Evolutionary conservation across 2,113 vertebrate genomes (phyloP).

Genomic region (Ageneiosus marmoratus): DNA sequence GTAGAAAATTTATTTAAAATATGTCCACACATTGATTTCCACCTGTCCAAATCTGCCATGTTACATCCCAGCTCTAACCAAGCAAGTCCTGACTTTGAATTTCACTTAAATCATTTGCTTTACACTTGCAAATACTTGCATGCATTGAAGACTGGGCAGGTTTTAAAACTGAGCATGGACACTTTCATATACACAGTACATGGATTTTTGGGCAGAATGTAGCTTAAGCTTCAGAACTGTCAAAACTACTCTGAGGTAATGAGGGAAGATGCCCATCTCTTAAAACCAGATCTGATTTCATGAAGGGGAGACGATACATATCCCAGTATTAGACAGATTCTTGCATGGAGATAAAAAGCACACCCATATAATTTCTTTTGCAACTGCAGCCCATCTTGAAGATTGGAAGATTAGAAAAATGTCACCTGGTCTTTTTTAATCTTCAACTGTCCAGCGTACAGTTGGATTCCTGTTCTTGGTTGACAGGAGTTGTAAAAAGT

Average conservation of each 20-base stretch:
- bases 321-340: neutral
- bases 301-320: neutral
- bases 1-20: neutral
- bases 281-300: too few species aligned
- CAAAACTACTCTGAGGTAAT: neutral
- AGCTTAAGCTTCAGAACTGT: neutral
- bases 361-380: neutral
- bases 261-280: neutral
- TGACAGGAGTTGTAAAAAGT: neutral
- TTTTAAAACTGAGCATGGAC: neutral
- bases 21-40: neutral
- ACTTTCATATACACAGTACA: neutral
- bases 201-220: neutral
- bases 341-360: conserved; percentile 1
- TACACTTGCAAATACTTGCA: neutral
- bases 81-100: neutral
- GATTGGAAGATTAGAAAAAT: neutral
- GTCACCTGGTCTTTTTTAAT: conserved; percentile 6
- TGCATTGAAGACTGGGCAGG: neutral
- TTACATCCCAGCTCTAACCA: neutral
- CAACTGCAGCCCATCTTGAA: neutral
- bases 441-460: neutral
- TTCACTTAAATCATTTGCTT: neutral
- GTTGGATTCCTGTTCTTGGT: neutral
- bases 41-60: neutral